A percentile compares a stretch with the other conserved stretches of the same genome.
These are phyloP conservation scores for Rhineura floridana DNA, from an alignment of 2,113 vertebrate genomes.

Conservation along the genomic window DNA sequence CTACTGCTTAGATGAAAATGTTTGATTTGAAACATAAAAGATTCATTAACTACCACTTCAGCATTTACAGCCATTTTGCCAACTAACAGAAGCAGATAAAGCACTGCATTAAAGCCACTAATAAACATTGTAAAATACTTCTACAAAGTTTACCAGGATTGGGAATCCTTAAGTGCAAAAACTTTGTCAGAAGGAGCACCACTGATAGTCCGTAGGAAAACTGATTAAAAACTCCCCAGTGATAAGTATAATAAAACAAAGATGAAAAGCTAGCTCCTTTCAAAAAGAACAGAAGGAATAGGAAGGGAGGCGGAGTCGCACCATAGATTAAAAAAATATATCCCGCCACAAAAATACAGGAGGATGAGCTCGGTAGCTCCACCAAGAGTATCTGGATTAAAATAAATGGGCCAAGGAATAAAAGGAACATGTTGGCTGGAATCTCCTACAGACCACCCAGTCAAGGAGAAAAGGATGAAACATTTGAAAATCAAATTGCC, in stretches of 20 bases:
- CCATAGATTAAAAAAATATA: too few species aligned
- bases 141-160: slow-evolving; percentile 71
- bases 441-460: too few species aligned
- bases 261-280: background rate
- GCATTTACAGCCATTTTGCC: slow-evolving; percentile 84
- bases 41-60: slow-evolving; percentile 86
- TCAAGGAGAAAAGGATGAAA: too few species aligned
- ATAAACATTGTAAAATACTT: slow-evolving; percentile 84
- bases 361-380: too few species aligned
- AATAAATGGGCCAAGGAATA: too few species aligned
- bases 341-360: too few species aligned
- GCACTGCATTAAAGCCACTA: slow-evolving; percentile 81
- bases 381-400: too few species aligned
- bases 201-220: background rate
- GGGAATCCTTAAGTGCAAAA: slow-evolving; percentile 52
- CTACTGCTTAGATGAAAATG: slow-evolving; percentile 76
- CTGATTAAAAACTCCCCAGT: background rate
- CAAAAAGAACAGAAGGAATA: too few species aligned
- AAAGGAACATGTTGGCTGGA: too few species aligned
- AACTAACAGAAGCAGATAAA: slow-evolving; percentile 82
- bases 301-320: too few species aligned
- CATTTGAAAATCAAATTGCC: too few species aligned
- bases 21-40: slow-evolving; percentile 86
- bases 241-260: background rate
- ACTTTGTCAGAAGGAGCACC: slow-evolving; percentile 34